phyloP scores from a whole-genome alignment of 2,888 invertebrate species.

The Elaeidobius kamerunicus region DNA sequence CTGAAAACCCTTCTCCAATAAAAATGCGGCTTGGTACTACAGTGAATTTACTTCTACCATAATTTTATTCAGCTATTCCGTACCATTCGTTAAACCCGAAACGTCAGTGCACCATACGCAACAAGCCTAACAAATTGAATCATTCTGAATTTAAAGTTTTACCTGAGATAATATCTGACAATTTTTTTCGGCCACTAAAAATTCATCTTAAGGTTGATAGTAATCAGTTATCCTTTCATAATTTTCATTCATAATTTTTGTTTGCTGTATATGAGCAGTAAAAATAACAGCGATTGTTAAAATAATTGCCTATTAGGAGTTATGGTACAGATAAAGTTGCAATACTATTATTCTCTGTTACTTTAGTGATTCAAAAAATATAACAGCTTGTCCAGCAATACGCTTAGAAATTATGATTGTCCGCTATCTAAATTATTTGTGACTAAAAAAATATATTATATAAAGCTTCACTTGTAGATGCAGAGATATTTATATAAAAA shows the following conservation, averaged over 20 bases:
- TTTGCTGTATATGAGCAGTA: slow-evolving; percentile 5
- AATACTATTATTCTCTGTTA: too few relatives aligned
- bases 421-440: too few relatives aligned
- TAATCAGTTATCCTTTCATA: slow-evolving; percentile 14
- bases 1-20: too few relatives aligned
- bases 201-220: slow-evolving; percentile 19
- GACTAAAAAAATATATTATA: too few relatives aligned
- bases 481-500: too few relatives aligned
- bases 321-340: too few relatives aligned
- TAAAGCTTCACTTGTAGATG: too few relatives aligned
- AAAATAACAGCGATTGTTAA: slow-evolving; percentile 11
- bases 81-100: slow-evolving; percentile 9
- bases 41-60: slow-evolving; percentile 7
- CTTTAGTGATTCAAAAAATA: too few relatives aligned
- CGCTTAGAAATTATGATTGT: too few relatives aligned
- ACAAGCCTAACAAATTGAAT: slow-evolving; percentile 47
- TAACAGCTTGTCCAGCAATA: too few relatives aligned
- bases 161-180: slow-evolving; percentile 23
- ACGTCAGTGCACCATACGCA: slow-evolving; percentile 38
- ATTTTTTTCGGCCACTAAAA: slow-evolving; percentile 25
- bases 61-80: slow-evolving; percentile 16
- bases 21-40: background rate
- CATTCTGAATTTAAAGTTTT: slow-evolving; percentile 29
- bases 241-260: slow-evolving; percentile 17
- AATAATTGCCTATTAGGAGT: slow-evolving; percentile 12